Evolutionary conservation across 2,797 vertebrate genomes (phyloP), one percentile per base, ranked within the genome.

Genomic region (Poliocrania exsul): DNA sequence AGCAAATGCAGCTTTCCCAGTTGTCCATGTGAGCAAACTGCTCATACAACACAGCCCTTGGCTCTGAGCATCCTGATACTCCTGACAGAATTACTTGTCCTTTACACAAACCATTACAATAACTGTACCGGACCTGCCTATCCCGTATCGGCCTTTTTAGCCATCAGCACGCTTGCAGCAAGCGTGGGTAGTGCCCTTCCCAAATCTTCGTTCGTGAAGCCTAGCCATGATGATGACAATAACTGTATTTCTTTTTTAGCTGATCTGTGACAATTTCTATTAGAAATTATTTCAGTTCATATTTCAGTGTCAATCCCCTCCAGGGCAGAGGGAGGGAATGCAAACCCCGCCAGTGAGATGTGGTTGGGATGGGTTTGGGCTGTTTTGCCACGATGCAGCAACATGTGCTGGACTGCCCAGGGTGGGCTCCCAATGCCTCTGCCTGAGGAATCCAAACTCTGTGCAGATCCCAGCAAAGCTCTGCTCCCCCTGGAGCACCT

Each of bases 21-120:
- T 10, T 18, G 31, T 33, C 37, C 21, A 0, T 2, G 18, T 1
- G 33, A 57, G 51, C 23, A 69, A 77, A 47, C 2, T 15, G 47
- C 20, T 6, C 10, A 6, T 0, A 6, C 6, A 42, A 10, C 8
- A 21, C 14, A 72, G 4, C 8, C 11, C n/a, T 25, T 28, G 13
- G 29, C 46, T n/a, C 51, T 13, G 5, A 19, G 25, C 77, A 4
- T 17, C 16, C 20, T 6, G 19, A 35, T 17, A 35, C 33, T 40
- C 37, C 60, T n/a, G n/a, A 9, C 17, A 37, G 7, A 64, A n/a
- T 24, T 49, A 25, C 33, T 25, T 35, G 56, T 35, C 56, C 46
- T 53, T 7, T 25, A 23, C 16, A 40, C 8, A 37, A 66, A 44
- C 40, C n/a, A 18, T 17, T 16, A 8, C 11, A 60, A n/a, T 3